Evolutionary conservation across 1,140 invertebrate genomes (phyloP).

Genomic region (Drosophila sp.): DNA sequence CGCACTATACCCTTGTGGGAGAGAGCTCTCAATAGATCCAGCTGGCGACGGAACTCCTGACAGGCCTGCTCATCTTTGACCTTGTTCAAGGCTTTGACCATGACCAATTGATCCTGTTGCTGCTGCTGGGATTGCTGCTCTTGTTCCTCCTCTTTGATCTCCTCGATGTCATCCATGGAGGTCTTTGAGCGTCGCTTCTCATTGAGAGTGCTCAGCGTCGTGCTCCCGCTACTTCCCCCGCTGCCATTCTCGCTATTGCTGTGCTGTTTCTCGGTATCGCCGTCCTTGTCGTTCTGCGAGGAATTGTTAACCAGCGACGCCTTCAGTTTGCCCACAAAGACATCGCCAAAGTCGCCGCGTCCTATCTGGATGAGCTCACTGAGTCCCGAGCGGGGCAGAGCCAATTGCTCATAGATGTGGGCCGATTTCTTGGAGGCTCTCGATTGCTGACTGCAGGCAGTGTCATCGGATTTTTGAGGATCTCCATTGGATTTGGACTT

Average conservation of each 20-base stretch:
- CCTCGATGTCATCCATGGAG: constrained; percentile 80
- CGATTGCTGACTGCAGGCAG: constrained; percentile 90
- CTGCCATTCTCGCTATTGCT: constrained; percentile 80
- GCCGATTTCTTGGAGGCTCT: constrained; percentile 87
- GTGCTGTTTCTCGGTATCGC: constrained; percentile 73
- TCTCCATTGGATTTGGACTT: constrained; percentile 84
- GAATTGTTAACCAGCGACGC: constrained; percentile 78
- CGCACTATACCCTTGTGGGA: constrained; percentile 91
- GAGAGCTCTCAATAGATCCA: constrained; percentile 92
- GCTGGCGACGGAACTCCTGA: constrained; percentile 93
- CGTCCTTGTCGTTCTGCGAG: constrained; percentile 55
- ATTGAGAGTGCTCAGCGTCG: constrained; percentile 72
- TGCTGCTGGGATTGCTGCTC: constrained; percentile 39
- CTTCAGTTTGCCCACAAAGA: constrained; percentile 86
- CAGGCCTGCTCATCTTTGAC: constrained; percentile 89
- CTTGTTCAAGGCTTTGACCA: constrained; percentile 81
- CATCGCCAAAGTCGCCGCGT: constrained; percentile 95
- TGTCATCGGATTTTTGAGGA: constrained; percentile 90
- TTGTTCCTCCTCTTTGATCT: constrained; percentile 80
- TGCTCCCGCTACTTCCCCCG: constrained; percentile 65
- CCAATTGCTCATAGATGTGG: constrained; percentile 90
- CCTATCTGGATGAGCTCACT: constrained; percentile 92
- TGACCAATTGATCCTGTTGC: constrained; percentile 63
- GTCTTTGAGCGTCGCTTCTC: constrained; percentile 80
- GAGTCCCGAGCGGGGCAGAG: constrained; percentile 89